These are phyloP conservation scores for Lepas anatifera DNA, from an alignment of 2,888 invertebrate species.

Conservation along the genomic window DNA sequence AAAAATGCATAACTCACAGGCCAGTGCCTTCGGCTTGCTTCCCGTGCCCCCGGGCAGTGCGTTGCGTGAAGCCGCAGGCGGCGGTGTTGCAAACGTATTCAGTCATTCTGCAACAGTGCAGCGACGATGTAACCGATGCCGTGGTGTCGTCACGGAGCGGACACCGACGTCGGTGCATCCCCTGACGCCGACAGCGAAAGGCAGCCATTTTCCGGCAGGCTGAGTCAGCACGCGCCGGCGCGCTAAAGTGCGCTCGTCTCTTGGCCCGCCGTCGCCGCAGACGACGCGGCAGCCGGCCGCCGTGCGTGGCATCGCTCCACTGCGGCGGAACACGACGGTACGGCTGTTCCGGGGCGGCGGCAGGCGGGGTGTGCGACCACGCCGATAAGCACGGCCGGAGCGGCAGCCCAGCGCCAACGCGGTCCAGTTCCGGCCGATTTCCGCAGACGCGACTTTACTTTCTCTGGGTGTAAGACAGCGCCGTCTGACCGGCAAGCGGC, in stretches of 20 bases:
- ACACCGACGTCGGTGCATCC: background rate
- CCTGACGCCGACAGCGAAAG: background rate
- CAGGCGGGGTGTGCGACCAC: background rate
- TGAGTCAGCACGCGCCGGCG: background rate
- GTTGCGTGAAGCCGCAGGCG: background rate
- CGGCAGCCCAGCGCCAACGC: background rate
- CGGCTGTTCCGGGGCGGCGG: background rate
- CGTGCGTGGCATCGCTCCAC: background rate
- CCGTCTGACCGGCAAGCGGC: too few relatives aligned
- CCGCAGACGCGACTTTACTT: background rate
- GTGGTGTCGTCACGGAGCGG: too few relatives aligned
- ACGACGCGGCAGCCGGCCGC: too few relatives aligned
- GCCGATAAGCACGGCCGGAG: background rate
- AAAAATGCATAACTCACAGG: background rate
- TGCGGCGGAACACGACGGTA: background rate
- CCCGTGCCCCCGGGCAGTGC: too few relatives aligned
- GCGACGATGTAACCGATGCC: too few relatives aligned
- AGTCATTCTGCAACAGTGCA: background rate
- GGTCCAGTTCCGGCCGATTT: slow-evolving; percentile 2
- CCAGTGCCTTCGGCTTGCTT: too few relatives aligned
- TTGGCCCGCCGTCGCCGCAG: background rate
- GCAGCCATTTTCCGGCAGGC: background rate
- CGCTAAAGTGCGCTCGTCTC: background rate
- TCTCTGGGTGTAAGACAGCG: background rate
- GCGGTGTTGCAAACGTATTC: background rate